Evolutionary conservation across 2,888 invertebrate species (phyloP).

Genomic region (Periphyllus acericola): DNA sequence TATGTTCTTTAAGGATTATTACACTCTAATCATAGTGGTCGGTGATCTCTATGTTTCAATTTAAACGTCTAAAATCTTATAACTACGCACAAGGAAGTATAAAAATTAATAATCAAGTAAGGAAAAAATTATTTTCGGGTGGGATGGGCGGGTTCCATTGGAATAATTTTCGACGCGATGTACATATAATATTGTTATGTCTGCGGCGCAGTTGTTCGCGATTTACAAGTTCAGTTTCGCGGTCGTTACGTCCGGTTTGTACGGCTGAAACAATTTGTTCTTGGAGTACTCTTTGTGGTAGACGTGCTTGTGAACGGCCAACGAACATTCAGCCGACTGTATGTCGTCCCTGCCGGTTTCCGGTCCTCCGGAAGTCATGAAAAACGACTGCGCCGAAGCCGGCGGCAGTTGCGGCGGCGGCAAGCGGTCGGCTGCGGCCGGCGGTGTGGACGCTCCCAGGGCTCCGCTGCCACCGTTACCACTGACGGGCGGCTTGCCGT

Average conservation of each 20-base stretch:
- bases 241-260: slow-evolving; percentile 71
- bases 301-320: slow-evolving; percentile 64
- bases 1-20: too few relatives aligned
- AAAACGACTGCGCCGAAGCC: slow-evolving; percentile 63
- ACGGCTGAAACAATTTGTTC: slow-evolving; percentile 79
- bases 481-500: slow-evolving; percentile 67
- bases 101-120: too few relatives aligned
- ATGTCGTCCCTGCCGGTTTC: slow-evolving; percentile 67
- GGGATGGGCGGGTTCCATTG: background rate
- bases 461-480: slow-evolving; percentile 64
- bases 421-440: slow-evolving; percentile 57
- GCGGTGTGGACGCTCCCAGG: slow-evolving; percentile 64
- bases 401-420: slow-evolving; percentile 51
- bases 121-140: too few relatives aligned
- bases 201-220: background rate
- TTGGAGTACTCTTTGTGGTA: slow-evolving; percentile 61
- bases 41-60: too few relatives aligned
- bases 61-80: too few relatives aligned
- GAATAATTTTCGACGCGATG: background rate
- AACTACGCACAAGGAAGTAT: too few relatives aligned
- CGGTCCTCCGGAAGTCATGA: slow-evolving; percentile 65
- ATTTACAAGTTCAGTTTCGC: slow-evolving; percentile 34
- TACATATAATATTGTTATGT: too few relatives aligned
- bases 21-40: too few relatives aligned
- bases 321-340: slow-evolving; percentile 65